Percentiles rank a stretch among this genome's conserved stretches.
These are phyloP conservation scores for Chelonus insularis DNA, from an alignment of 1,140 invertebrate species.

Conservation along the genomic window DNA sequence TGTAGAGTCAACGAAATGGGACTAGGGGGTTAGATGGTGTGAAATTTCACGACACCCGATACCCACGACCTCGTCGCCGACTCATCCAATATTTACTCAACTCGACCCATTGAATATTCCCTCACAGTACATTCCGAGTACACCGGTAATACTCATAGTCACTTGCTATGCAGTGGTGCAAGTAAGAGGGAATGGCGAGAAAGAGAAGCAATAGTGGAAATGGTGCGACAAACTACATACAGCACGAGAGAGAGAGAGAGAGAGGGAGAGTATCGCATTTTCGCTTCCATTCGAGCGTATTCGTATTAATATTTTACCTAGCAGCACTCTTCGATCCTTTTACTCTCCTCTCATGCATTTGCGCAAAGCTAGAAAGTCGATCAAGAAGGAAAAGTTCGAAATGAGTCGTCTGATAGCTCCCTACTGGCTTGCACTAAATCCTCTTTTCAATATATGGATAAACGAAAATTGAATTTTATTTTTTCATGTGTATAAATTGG, in stretches of 20 bases:
- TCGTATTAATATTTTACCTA: constrained; percentile 51
- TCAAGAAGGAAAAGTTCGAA: constrained; percentile 11
- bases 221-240: constrained; percentile 20
- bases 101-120: constrained; percentile 48
- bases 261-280: constrained; percentile 47
- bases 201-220: constrained; percentile 20
- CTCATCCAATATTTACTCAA: constrained; percentile 50
- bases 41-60: constrained; percentile 34
- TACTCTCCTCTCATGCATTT: constrained; percentile 6
- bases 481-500: too few relatives aligned
- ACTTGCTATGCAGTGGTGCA: constrained; percentile 14
- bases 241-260: too few relatives aligned
- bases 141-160: constrained; percentile 37
- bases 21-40: constrained; percentile 24
- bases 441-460: too few relatives aligned
- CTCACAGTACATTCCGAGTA: constrained; percentile 43
- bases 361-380: constrained; percentile 18
- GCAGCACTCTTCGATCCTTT: constrained; percentile 20
- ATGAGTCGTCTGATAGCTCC: not conserved
- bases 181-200: constrained; percentile 7
- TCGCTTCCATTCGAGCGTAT: constrained; percentile 43
- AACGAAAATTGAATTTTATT: too few relatives aligned
- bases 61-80: constrained; percentile 25
- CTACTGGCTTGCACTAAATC: not conserved
- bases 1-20: constrained; percentile 2